Evolutionary conservation across 2,113 vertebrate genomes (phyloP), one percentile per base, ranked within the genome.

Genomic region (Chloroceryle aenea): DNA sequence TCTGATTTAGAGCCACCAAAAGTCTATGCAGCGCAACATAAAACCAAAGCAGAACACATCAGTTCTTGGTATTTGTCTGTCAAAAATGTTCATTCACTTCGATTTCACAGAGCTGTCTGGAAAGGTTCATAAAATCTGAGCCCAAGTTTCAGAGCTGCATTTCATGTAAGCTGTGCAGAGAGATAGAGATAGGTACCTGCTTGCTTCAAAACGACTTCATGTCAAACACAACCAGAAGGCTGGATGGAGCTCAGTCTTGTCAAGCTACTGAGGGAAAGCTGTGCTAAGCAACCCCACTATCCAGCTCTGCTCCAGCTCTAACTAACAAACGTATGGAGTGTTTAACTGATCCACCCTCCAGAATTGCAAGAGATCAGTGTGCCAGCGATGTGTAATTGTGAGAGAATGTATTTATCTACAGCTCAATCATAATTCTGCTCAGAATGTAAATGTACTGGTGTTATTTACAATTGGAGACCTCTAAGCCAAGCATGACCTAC

Each of bases 281-380:
- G 68, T n/a, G 29, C 79, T 69, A 40, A 94, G 68, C 68, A 81
- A 3, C 12, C 7, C 59, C 7, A 29, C 42, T 48, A 76, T 66
- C 82, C 80, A 88, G 45, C 59, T 42, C 61, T 69, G 32, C 61
- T 75, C 62, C 56, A 53, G 48, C 38, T 68, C 72, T 62, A 45
- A n/a, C 61, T 76, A 66, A 59, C 26, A 62, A 50, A 45, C 3
- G 3, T 40, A 45, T 82, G 59, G 67, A 74, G 52, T 8, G 29
- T 38, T 95, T 80, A 90, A 93, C 64, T 36, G 73, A 91, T 84
- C 47, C 84, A 68, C 63, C 59, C 62, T 73, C 89, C 62, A 75
- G 63, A 94, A 77, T 3, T 61, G n/a, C 52, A 45, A 26, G 87
- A 47, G 42, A 77, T 53, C 79, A 75, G 61, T 85, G 75, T 23